A percentile compares a stretch with the other conserved stretches of the same genome.
Conservation (phyloP, 2,113 vertebrate genomes). For the Pterocles orientalis region DNA sequence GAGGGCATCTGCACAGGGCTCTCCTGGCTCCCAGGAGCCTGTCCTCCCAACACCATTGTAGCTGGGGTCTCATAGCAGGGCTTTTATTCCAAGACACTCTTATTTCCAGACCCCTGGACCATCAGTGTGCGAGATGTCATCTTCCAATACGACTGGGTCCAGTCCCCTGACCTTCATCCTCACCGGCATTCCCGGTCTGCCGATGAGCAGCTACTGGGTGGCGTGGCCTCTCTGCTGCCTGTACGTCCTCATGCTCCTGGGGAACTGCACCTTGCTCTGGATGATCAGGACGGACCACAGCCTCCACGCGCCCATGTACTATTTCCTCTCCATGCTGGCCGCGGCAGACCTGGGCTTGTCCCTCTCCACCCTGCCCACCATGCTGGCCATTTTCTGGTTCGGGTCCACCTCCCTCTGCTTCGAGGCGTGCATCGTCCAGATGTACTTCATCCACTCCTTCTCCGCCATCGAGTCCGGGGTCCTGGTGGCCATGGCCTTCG, state of each 20-base stretch:
- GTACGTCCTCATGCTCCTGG: constrained; percentile 32
- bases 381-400: constrained; percentile 39
- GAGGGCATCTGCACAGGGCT: neutral
- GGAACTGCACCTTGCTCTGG: constrained; percentile 24
- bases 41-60: fast-evolving
- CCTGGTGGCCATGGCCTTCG: constrained; percentile 54
- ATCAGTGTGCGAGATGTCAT: neutral
- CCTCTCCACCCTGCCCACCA: constrained; percentile 41
- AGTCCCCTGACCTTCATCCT: neutral
- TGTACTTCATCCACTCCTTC: constrained; percentile 58
- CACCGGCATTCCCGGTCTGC: neutral
- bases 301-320: constrained; percentile 19
- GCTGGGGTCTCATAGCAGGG: neutral
- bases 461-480: constrained; percentile 10
- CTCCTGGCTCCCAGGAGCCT: neutral
- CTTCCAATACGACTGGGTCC: neutral
- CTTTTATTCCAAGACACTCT: neutral
- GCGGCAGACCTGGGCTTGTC: constrained; percentile 45
- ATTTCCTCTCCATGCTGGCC: constrained; percentile 36
- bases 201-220: neutral
- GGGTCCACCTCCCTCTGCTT: neutral
- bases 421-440: neutral
- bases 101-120: neutral
- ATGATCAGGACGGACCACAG: neutral
- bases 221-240: constrained; percentile 29